phyloP scores from a whole-genome alignment of 2,888 invertebrate genomes.

The Sicus ferrugineus region DNA sequence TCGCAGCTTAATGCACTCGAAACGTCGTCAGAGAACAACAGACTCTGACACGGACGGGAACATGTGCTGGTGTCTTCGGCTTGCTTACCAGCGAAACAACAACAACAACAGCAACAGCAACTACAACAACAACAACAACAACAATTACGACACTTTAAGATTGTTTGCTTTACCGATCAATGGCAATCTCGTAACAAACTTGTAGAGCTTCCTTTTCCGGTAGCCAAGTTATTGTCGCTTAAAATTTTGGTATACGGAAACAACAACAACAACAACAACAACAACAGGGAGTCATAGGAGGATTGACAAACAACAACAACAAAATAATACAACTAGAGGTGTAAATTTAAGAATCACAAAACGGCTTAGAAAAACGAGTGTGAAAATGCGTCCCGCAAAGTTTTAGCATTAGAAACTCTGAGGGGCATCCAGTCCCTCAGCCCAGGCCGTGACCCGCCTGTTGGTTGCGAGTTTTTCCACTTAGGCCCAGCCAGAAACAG shows the following conservation, averaged over 20 bases:
- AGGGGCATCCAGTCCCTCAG: too few relatives aligned
- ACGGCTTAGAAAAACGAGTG: too few relatives aligned
- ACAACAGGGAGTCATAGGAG: not conserved
- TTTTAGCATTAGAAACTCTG: too few relatives aligned
- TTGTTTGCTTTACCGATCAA: slow-evolving; percentile 21
- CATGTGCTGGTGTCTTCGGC: not conserved
- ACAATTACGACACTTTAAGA: slow-evolving; percentile 17
- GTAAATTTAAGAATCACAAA: too few relatives aligned
- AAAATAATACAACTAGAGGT: not conserved
- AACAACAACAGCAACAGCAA: too few relatives aligned
- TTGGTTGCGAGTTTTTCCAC: too few relatives aligned
- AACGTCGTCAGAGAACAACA: slow-evolving; percentile 6
- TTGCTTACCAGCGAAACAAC: not conserved
- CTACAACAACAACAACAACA: not conserved
- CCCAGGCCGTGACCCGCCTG: too few relatives aligned
- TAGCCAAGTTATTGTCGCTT: slow-evolving; percentile 15
- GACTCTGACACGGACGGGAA: not conserved
- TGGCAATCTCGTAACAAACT: slow-evolving; percentile 8
- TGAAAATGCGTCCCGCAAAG: too few relatives aligned
- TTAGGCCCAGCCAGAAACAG: too few relatives aligned
- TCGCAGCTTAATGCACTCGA: slow-evolving; percentile 15
- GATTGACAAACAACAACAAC: not conserved
- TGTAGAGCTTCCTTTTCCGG: slow-evolving; percentile 19
- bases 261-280: not conserved
- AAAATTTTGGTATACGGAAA: slow-evolving; percentile 7